Evolutionary conservation across 1,140 invertebrate species (phyloP), one percentile per base, ranked within the genome.

Genomic region (Coelopa frigida): DNA sequence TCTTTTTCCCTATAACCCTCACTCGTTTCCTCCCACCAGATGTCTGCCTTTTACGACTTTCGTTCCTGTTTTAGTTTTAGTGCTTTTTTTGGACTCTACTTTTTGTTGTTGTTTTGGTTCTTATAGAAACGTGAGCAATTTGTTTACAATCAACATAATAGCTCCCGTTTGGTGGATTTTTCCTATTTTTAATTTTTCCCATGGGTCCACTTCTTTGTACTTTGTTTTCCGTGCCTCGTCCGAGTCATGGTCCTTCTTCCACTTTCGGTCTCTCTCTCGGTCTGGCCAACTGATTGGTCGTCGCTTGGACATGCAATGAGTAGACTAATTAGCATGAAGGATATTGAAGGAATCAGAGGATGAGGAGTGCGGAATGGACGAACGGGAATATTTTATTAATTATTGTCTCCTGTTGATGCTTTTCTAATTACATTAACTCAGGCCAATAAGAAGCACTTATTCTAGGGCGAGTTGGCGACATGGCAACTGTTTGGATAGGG

Each of bases 101-200:
- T 39, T 7, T 26, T 41, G 5, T 26, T 33, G 7, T 27, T 48
- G 18, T 36, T 37, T 15, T 38, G 15, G 29, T 45, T 60, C 32
- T 53, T 43, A 37, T 50, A 50, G 56, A 38, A 54, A 66, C 62
- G 56, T 66, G 62, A 58, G 62, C 62, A 66, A 66, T 66, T 66
- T 66, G 62, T 66, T 66, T 63, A 62, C 62, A 60, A 66, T 66
- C 62, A 66, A 52, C 59, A 66, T 66, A 66, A 66, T 66, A 65
- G 60, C 48, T 36, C 17, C 27, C 15, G n/a, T 32, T 46, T 38
- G 21, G 23, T 33, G 35, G 21, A n/a, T n/a, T n/a, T n/a, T n/a
- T n/a, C n/a, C n/a, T n/a, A n/a, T 18, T 50, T 45, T 50, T 45
- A 44, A 24, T 48, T 37, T 44, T 48, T 59, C 59, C 57, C 61